These are phyloP conservation scores for Eclectus roratus DNA, from an alignment of 2,113 vertebrate genomes.

Conservation along the genomic window DNA sequence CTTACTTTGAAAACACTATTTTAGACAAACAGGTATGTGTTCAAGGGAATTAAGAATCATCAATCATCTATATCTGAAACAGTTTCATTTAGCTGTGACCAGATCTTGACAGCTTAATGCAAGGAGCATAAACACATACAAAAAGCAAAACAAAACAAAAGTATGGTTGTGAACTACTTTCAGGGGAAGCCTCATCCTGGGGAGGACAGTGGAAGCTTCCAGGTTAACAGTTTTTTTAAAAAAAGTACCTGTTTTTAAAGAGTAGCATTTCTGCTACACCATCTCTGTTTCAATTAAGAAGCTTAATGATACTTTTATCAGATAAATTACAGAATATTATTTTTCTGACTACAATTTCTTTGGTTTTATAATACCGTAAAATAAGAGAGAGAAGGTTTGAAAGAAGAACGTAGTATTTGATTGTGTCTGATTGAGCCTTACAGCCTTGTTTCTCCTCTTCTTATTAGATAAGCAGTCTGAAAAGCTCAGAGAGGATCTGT, in stretches of 20 bases:
- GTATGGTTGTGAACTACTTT: neutral
- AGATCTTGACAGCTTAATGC: neutral
- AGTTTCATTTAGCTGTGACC: neutral
- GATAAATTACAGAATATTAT: neutral
- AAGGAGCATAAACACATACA: neutral
- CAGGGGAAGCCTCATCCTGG: neutral
- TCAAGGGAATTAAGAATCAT: neutral
- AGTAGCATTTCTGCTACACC: neutral
- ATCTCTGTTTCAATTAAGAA: neutral
- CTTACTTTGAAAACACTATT: neutral
- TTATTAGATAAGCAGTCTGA: neutral
- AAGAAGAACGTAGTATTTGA: neutral
- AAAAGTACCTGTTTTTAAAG: neutral
- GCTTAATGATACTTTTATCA: neutral
- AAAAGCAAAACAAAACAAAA: neutral
- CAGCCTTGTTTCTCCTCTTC: conserved; percentile 14
- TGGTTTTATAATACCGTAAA: neutral
- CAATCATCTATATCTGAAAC: neutral
- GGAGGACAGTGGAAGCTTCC: neutral
- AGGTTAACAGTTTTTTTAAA: neutral
- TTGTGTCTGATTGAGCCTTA: neutral
- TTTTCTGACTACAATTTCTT: neutral
- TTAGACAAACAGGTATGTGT: neutral
- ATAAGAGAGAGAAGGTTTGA: neutral
- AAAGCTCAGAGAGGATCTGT: conserved; percentile 1